A percentile compares a stretch with the other conserved stretches of the same genome.
These are phyloP conservation scores for Megamerina dolium DNA, from an alignment of 2,888 invertebrate genomes.

Conservation along the genomic window DNA sequence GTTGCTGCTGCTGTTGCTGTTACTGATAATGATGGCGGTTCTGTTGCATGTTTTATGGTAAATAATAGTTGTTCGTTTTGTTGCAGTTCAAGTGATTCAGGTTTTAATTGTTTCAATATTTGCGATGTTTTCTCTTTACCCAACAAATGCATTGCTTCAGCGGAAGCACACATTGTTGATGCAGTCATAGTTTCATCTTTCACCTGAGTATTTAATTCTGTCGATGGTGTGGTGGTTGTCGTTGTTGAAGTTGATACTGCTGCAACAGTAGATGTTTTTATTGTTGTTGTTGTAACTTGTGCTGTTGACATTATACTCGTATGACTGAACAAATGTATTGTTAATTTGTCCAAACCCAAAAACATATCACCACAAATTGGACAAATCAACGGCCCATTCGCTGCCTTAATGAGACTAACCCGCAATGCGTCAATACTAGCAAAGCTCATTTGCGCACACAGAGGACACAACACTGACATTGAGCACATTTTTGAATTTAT, in stretches of 20 bases:
- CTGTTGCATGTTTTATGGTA: too few relatives aligned
- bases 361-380: constrained; percentile 73
- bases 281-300: constrained; percentile 8
- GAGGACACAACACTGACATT: constrained; percentile 64
- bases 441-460: constrained; percentile 71
- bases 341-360: constrained; percentile 72
- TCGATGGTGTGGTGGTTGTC: not conserved
- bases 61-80: too few relatives aligned
- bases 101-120: not conserved
- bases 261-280: constrained; percentile 3
- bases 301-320: constrained; percentile 40
- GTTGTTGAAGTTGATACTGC: not conserved
- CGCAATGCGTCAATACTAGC: constrained; percentile 64
- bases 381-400: constrained; percentile 68
- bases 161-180: constrained; percentile 8
- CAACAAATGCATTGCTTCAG: constrained; percentile 3
- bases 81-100: not conserved
- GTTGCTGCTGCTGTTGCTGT: not conserved
- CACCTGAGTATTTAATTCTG: constrained; percentile 8
- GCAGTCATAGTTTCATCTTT: constrained; percentile 18
- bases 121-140: constrained; percentile 9
- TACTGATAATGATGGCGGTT: constrained; percentile 6
- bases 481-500: constrained; percentile 48
- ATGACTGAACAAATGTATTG: constrained; percentile 76
- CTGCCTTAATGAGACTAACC: constrained; percentile 66